Evolutionary conservation across 1,140 invertebrate genomes (phyloP), one percentile per base, ranked within the genome.

Genomic region (Papilio glaucus): DNA sequence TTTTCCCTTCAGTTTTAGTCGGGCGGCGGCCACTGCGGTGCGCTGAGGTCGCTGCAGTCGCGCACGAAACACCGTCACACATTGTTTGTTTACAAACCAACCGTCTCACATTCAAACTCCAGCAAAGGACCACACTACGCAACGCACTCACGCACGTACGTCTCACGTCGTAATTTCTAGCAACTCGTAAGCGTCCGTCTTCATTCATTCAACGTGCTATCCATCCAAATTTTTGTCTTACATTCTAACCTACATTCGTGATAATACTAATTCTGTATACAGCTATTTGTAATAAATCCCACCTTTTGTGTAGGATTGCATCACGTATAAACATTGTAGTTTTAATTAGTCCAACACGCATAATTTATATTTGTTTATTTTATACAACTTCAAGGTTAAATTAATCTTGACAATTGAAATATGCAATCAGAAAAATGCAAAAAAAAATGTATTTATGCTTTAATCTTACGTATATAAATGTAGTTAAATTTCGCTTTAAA

Each of bases 71-170:
- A 67, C 37, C 76, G 75, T 49, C 37, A 71, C 74, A 86, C 83
- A 85, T 77, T 86, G 80, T 87, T 89, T 88, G 84, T 87, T 89
- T 85, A 87, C 85, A 82, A 85, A 70, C 77, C 81, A 57, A 83
- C 71, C 68, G 79, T 77, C 18, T 53, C 80, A 85, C 78, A 83
- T 82, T 79, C 74, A 74, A 83, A 76, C 81, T 81, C 79, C 74
- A 77, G 83, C 70, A 81, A 83, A 81, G 79, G 83, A 81, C 82
- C 72, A 85, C 80, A 87, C 87, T 79, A 73, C 74, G 81, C 84
- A 83, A 82, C 77, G 79, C 82, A 84, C 79, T 77, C 80, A 88
- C 82, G 77, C 85, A 91, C 83, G 89, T 90, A 82, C 77, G 82
- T 84, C 72, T 38, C 72, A 75, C 73, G 61, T 53, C 73, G 15